A percentile compares a stretch with the other conserved stretches of the same genome.
phyloP scores from a whole-genome alignment of 1,140 invertebrate genomes.

The Acromyrmex heyeri region DNA sequence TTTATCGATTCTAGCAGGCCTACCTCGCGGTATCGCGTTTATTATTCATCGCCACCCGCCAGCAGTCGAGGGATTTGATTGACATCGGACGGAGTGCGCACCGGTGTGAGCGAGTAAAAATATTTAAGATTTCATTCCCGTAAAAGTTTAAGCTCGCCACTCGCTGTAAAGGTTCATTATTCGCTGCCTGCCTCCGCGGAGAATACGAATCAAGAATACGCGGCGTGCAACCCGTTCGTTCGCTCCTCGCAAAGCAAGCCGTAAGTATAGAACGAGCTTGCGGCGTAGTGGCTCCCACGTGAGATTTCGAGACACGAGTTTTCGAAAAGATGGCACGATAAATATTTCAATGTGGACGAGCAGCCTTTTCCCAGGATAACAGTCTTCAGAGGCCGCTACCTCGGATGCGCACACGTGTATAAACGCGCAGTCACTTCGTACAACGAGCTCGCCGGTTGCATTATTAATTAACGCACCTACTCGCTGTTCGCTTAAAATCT shows the following conservation, averaged over 20 bases:
- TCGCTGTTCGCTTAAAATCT: not conserved
- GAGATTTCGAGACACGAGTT: conserved; percentile 65
- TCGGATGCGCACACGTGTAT: conserved; percentile 19
- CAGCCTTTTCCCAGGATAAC: conserved; percentile 55
- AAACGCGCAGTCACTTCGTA: conserved; percentile 38
- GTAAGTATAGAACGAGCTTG: conserved; percentile 3
- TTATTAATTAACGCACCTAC: conserved; percentile 44
- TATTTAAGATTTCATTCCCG: conserved; percentile 59
- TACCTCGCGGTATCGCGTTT: conserved; percentile 44
- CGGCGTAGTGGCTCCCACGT: conserved; percentile 7
- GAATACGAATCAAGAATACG: conserved; percentile 39
- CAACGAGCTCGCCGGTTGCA: conserved; percentile 4
- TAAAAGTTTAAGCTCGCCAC: conserved; percentile 47
- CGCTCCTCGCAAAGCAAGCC: not conserved
- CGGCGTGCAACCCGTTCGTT: conserved; percentile 20
- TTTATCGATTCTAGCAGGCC: conserved; percentile 32
- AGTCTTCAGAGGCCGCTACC: conserved; percentile 38
- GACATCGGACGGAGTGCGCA: conserved; percentile 4
- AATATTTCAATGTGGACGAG: conserved; percentile 69
- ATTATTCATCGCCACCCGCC: conserved; percentile 48
- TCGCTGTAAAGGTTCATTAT: conserved; percentile 50
- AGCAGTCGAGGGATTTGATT: conserved; percentile 39
- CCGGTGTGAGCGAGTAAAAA: conserved; percentile 28
- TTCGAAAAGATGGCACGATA: conserved; percentile 54
- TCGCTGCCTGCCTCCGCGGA: conserved; percentile 27